Percentiles rank a stretch among this genome's conserved stretches.
These are phyloP conservation scores for Sphyrna mokarran DNA, from an alignment of 2,113 vertebrate genomes.

Conservation along the genomic window DNA sequence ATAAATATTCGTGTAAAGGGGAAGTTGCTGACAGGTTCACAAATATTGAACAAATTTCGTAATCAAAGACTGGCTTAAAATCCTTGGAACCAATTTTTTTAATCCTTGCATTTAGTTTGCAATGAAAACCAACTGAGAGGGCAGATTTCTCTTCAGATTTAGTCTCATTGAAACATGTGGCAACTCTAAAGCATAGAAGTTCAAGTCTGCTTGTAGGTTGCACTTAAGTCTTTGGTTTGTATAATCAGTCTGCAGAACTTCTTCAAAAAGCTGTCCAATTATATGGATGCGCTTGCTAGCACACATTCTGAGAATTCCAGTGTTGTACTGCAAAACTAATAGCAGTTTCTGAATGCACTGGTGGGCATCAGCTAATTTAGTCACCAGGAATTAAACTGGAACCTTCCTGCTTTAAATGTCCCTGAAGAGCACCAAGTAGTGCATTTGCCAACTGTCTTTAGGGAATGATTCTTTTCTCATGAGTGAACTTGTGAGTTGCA, in stretches of 20 bases:
- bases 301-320: not conserved
- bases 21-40: not conserved
- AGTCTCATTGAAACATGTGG: not conserved
- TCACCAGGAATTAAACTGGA: not conserved
- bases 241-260: not conserved
- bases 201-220: not conserved
- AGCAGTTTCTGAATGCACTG: not conserved
- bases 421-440: not conserved
- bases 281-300: not conserved
- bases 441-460: not conserved
- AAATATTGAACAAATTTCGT: not conserved
- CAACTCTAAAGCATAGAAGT: not conserved
- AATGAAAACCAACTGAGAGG: not conserved
- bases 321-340: not conserved
- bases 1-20: not conserved
- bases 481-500: not conserved
- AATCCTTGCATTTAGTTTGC: not conserved
- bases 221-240: not conserved
- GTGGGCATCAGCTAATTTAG: not conserved
- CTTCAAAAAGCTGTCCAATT: not conserved
- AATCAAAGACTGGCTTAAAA: not conserved
- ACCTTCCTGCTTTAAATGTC: not conserved
- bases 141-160: not conserved
- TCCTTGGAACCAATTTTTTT: not conserved
- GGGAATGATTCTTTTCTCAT: not conserved